phyloP scores from a whole-genome alignment of 2,888 invertebrate genomes.

The Melanophora roralis region DNA sequence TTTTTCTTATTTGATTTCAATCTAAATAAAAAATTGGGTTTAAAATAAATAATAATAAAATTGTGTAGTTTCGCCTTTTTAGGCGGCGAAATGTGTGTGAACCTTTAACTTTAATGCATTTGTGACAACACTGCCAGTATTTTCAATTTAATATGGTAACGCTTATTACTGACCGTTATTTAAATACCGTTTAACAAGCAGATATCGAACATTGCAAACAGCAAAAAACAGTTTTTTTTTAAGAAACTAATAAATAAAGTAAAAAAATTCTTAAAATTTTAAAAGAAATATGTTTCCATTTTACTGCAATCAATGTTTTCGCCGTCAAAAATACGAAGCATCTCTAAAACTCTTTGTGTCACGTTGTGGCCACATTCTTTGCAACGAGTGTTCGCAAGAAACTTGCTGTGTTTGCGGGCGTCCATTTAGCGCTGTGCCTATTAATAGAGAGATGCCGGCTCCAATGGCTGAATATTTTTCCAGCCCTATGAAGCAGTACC shows the following conservation, averaged over 20 bases:
- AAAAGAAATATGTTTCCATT: slow-evolving; percentile 50
- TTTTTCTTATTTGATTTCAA: no score
- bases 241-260: no score
- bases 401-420: slow-evolving; percentile 55
- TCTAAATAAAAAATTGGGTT: no score
- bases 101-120: no score
- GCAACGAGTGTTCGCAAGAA: slow-evolving; percentile 43
- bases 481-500: slow-evolving; percentile 42
- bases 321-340: slow-evolving; percentile 19
- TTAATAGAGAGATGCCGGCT: slow-evolving; percentile 53
- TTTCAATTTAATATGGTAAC: no score
- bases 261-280: no score
- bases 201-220: no score
- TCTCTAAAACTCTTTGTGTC: slow-evolving; percentile 51
- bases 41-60: no score
- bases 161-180: neutral
- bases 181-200: no score
- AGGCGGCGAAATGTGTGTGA: no score
- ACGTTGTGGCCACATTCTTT: slow-evolving; percentile 61
- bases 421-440: slow-evolving; percentile 35
- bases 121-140: neutral
- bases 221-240: no score
- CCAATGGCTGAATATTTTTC: slow-evolving; percentile 57
- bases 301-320: slow-evolving; percentile 62
- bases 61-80: no score